Conservation (phyloP, 2,888 invertebrate species). For the Drosophila gaucha region DNA sequence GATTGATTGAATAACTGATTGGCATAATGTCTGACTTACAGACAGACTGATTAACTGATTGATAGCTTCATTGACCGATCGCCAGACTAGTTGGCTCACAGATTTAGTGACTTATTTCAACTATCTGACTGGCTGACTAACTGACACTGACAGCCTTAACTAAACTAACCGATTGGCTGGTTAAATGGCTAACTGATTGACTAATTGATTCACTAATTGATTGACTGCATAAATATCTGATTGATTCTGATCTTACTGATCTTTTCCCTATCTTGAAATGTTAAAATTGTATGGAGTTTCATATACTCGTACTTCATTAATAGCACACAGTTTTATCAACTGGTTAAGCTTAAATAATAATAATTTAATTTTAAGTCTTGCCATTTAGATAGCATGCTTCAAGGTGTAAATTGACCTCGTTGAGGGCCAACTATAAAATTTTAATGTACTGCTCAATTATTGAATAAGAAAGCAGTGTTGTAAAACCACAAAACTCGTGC, state of each 20-base stretch:
- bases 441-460: conserved; percentile 30
- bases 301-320: too few species aligned
- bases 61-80: too few species aligned
- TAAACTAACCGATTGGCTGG: too few species aligned
- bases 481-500: conserved; percentile 10
- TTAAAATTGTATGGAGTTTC: too few species aligned
- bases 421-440: conserved; percentile 21
- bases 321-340: too few species aligned
- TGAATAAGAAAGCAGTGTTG: conserved; percentile 27
- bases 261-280: too few species aligned
- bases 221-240: too few species aligned
- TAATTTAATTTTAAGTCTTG: not conserved
- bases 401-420: conserved; percentile 12
- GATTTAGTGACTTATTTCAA: too few species aligned
- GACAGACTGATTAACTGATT: not conserved
- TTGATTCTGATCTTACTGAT: not conserved
- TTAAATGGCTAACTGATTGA: not conserved
- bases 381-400: conserved; percentile 7
- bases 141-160: too few species aligned
- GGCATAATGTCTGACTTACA: not conserved
- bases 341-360: too few species aligned
- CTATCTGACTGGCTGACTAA: not conserved
- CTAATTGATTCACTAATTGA: not conserved
- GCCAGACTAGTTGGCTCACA: not conserved
- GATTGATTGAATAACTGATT: too few species aligned